Evolutionary conservation across 2,113 vertebrate genomes (phyloP), one percentile per base, ranked within the genome.

Genomic region (Hystrix cristata): DNA sequence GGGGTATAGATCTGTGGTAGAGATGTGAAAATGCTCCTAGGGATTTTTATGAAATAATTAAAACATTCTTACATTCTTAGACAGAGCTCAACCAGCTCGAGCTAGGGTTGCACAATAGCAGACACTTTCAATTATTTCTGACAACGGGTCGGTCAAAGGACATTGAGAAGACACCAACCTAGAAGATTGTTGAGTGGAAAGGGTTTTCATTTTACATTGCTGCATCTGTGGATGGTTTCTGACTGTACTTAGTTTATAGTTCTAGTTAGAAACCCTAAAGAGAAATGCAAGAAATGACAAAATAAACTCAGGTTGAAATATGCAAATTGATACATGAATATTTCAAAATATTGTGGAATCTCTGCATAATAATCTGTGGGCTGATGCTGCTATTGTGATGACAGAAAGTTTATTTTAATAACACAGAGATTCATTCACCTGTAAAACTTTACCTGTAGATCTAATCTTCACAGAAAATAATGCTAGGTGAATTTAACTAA

Each of bases 351-450:
- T 23, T 48, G 23, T 87, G 53, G 57, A 91, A 95, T 95, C 38
- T 80, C 25, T 92, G 25, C 18, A 46, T 65, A 82, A 2, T 38
- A 84, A n/a, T 87, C 82, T 88, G 29, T 84, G 59, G 59, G 87
- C 59, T 34, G 46, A 60, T 14, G 76, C 57, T 89, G 87, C 69
- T 82, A 12, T 67, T 78, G 72, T 48, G 60, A 86, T 65, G 83
- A 78, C 81, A 96, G 81, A 65, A 94, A 88, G 8, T 91, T 84
- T 90, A 51, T 72, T 94, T 53, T 88, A 88, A 74, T 97, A 97
- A 83, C 12, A 29, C 55, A 3, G 1, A 84, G 48, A 57, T 86
- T 91, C 72, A 91, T 69, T 86, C 67, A 59, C 65, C 29, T 90
- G 55, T 79, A 89, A 91, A 95, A 93, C 38, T 83, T 94, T 87